phyloP scores from a whole-genome alignment of 2,888 invertebrate species.

The Galeopsomyia nigrocyanea region DNA sequence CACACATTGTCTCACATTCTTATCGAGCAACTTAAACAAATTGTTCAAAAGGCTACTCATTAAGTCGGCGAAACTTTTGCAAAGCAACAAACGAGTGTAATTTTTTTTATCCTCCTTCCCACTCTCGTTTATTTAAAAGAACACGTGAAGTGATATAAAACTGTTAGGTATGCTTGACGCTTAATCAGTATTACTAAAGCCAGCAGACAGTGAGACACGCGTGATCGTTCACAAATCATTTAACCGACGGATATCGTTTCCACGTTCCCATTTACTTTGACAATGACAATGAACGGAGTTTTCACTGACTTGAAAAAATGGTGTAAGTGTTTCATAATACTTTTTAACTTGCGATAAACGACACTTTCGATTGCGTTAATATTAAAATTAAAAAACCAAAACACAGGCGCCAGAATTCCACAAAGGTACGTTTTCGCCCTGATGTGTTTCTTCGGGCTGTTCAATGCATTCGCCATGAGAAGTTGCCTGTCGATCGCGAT shows the following conservation, averaged over 20 bases:
- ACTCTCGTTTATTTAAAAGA: background rate
- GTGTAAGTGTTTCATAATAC: constrained; percentile 19
- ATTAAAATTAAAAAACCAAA: no score
- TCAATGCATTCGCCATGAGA: constrained; percentile 80
- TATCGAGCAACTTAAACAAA: no score
- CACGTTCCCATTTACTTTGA: background rate
- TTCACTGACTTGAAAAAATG: constrained; percentile 10
- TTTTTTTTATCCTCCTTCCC: constrained; percentile 31
- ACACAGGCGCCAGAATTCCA: constrained; percentile 33
- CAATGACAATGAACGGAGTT: background rate
- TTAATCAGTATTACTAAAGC: constrained; percentile 26
- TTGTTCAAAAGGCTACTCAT: no score
- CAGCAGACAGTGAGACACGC: constrained; percentile 6
- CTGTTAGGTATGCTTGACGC: background rate
- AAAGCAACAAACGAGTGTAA: background rate
- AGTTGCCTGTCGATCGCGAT: constrained; percentile 78
- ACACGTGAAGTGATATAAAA: background rate
- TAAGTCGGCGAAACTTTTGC: background rate
- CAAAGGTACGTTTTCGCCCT: constrained; percentile 56
- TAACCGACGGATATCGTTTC: background rate
- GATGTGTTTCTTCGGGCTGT: constrained; percentile 77
- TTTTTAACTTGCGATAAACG: background rate
- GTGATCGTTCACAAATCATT: no score
- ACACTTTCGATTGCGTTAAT: background rate
- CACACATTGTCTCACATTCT: no score